A percentile compares a stretch with the other conserved stretches of the same genome.
These are phyloP conservation scores for Ridgeia piscesae DNA, from an alignment of 1,140 invertebrate genomes.

Conservation along the genomic window DNA sequence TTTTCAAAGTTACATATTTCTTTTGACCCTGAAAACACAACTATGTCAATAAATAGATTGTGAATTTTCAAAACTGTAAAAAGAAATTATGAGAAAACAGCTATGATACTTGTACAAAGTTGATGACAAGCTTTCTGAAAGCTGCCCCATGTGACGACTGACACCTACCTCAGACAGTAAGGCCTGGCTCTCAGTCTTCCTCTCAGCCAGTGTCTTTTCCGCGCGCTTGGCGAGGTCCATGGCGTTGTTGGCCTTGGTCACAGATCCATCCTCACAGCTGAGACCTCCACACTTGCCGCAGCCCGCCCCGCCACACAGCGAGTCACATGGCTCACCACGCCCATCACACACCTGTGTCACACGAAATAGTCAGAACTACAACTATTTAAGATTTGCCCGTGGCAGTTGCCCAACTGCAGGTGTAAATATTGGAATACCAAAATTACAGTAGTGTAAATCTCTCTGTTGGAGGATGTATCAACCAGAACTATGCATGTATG, in stretches of 20 bases:
- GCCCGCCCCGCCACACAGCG: constrained; percentile 89
- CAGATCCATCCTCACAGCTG: constrained; percentile 84
- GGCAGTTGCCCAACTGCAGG: too few species aligned
- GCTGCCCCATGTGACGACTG: not conserved
- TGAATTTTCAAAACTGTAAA: not conserved
- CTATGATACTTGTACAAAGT: not conserved
- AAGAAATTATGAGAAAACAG: not conserved
- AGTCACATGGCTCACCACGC: constrained; percentile 79
- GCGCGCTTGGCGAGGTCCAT: constrained; percentile 82
- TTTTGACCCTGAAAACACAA: not conserved
- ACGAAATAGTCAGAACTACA: not conserved
- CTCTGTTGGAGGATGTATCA: too few species aligned
- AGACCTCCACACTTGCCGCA: constrained; percentile 81
- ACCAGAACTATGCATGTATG: too few species aligned
- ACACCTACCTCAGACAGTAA: constrained; percentile 58
- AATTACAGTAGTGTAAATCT: too few species aligned
- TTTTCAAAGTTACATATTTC: not conserved
- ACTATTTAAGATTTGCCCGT: not conserved
- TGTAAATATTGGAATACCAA: too few species aligned
- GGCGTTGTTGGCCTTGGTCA: constrained; percentile 82
- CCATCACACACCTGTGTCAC: constrained; percentile 75
- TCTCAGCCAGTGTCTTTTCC: constrained; percentile 74
- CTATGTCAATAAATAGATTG: not conserved
- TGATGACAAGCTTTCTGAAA: not conserved
- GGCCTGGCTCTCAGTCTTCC: constrained; percentile 76